These are phyloP conservation scores for Lycophotia porphyrea DNA, from an alignment of 2,888 invertebrate species.

Conservation along the genomic window DNA sequence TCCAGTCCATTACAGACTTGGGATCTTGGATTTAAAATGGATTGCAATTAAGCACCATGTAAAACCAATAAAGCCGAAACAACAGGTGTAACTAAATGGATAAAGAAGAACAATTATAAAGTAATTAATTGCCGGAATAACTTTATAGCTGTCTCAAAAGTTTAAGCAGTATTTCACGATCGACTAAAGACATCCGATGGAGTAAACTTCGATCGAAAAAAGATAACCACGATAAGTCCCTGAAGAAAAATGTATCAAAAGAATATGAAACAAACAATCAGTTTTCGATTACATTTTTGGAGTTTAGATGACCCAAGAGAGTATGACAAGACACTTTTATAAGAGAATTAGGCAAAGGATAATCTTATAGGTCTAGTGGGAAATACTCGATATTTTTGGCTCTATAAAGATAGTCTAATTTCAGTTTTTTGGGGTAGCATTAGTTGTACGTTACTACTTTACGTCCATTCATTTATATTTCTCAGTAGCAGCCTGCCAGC, in stretches of 20 bases:
- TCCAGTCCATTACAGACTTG: not conserved
- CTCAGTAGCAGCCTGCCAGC: too few species aligned
- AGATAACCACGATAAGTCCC: constrained; percentile 38
- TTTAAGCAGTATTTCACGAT: constrained; percentile 16
- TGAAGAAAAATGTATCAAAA: constrained; percentile 46
- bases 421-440: not conserved
- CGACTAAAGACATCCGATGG: constrained; percentile 21
- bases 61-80: not conserved
- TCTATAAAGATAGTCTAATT: not conserved
- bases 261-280: constrained; percentile 38
- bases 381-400: not conserved
- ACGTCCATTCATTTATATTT: not conserved
- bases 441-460: not conserved
- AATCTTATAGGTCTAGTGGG: not conserved
- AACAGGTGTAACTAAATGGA: constrained; percentile 15
- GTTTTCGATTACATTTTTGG: constrained; percentile 32
- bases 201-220: constrained; percentile 44
- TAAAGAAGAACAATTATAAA: constrained; percentile 41
- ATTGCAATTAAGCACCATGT: not conserved
- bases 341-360: constrained; percentile 13
- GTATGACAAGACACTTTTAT: constrained; percentile 8
- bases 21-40: not conserved
- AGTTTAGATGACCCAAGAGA: constrained; percentile 7
- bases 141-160: constrained; percentile 19
- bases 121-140: not conserved